Percentiles rank a stretch among this genome's conserved stretches.
phyloP scores from a whole-genome alignment of 2,113 vertebrate genomes.

The Poeciliopsis turrubarensis region DNA sequence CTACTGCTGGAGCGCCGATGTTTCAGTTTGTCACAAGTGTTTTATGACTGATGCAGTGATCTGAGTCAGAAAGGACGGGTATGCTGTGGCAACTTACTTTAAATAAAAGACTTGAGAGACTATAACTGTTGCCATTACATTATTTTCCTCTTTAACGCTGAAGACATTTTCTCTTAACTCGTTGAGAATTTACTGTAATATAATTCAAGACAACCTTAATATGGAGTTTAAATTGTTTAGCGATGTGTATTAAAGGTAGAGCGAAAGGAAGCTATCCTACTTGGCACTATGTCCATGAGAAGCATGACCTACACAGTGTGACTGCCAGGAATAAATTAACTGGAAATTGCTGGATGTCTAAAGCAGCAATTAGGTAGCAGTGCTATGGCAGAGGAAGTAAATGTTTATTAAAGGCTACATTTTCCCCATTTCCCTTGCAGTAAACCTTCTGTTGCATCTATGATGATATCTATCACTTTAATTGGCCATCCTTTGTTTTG shows the following conservation, averaged over 20 bases:
- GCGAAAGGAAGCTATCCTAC: conserved; percentile 25
- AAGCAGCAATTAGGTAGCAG: conserved; percentile 64
- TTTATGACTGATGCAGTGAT: conserved; percentile 27
- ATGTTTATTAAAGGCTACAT: conserved; percentile 68
- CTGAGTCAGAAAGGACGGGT: conserved; percentile 51
- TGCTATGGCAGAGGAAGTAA: conserved; percentile 55
- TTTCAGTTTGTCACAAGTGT: conserved; percentile 42
- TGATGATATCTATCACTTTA: conserved; percentile 42
- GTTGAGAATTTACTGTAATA: conserved; percentile 7
- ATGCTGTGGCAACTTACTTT: conserved; percentile 42
- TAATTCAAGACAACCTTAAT: conserved; percentile 40
- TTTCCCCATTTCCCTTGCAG: conserved; percentile 70
- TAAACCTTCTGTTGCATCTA: conserved; percentile 41
- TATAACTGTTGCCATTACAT: not conserved
- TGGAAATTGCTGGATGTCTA: conserved; percentile 69
- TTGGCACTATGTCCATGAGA: conserved; percentile 21
- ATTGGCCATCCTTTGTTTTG: conserved; percentile 37
- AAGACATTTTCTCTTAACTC: not conserved
- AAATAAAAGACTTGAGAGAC: conserved; percentile 12
- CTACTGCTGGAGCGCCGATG: conserved; percentile 32
- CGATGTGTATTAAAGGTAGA: not conserved
- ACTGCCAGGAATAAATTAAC: conserved; percentile 62
- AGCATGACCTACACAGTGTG: conserved; percentile 24
- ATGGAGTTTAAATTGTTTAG: conserved; percentile 15
- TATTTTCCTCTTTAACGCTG: not conserved